Evolutionary conservation across 2,888 invertebrate species (phyloP).

Genomic region (Trichopoda pennipes): DNA sequence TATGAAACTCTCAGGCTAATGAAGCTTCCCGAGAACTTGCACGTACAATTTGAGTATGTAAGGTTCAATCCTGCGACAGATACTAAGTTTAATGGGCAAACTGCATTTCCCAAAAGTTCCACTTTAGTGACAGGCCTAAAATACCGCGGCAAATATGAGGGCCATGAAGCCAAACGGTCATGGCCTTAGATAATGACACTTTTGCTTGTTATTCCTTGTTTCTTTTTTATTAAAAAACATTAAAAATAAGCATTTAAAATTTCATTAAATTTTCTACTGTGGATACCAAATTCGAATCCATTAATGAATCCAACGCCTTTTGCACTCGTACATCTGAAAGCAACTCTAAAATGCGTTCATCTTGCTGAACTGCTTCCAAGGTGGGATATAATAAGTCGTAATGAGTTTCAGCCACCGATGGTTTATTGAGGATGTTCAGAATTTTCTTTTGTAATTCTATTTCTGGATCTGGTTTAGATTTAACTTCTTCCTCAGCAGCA

Average conservation of each 20-base stretch:
- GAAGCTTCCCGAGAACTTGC: slow-evolving; percentile 92
- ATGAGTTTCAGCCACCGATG: slow-evolving; percentile 77
- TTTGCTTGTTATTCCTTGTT: neutral
- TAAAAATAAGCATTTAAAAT: slow-evolving; percentile 63
- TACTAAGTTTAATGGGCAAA: slow-evolving; percentile 87
- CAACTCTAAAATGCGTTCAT: slow-evolving; percentile 83
- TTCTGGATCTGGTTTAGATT: slow-evolving; percentile 79
- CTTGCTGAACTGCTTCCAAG: slow-evolving; percentile 73
- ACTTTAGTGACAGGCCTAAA: slow-evolving; percentile 92
- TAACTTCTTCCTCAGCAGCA: slow-evolving; percentile 79
- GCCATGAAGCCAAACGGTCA: slow-evolving; percentile 85
- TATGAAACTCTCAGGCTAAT: slow-evolving; percentile 86
- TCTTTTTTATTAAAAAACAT: slow-evolving; percentile 15
- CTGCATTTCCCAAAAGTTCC: slow-evolving; percentile 92
- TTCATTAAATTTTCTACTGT: slow-evolving; percentile 74
- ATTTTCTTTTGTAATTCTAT: slow-evolving; percentile 81
- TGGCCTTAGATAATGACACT: slow-evolving; percentile 82
- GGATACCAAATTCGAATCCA: slow-evolving; percentile 79
- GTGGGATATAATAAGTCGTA: slow-evolving; percentile 75
- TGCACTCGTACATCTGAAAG: slow-evolving; percentile 89
- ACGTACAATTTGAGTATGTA: slow-evolving; percentile 90
- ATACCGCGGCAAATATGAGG: slow-evolving; percentile 89
- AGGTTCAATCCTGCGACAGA: slow-evolving; percentile 92
- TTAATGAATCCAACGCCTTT: slow-evolving; percentile 88
- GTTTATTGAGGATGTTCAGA: slow-evolving; percentile 79